Conservation (phyloP, 1,140 invertebrate species). For the Drosophila triauraria region DNA sequence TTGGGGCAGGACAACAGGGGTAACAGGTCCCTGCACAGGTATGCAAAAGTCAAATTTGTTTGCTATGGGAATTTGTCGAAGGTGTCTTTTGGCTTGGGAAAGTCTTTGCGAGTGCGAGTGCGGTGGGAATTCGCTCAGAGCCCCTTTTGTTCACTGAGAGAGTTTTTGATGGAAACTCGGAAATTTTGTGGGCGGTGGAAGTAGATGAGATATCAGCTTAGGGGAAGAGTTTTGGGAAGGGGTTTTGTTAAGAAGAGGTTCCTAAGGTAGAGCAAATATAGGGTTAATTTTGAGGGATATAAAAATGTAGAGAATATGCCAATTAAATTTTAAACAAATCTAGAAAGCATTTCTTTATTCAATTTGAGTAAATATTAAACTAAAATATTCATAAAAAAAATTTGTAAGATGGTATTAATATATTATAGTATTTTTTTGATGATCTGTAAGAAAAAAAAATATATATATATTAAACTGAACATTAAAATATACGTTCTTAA, state of each 20-base stretch:
- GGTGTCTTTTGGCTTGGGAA: slow-evolving; percentile 47
- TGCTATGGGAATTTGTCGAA: slow-evolving; percentile 51
- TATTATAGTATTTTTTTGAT: too few relatives aligned
- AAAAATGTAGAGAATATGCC: too few relatives aligned
- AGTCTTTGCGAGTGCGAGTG: slow-evolving; percentile 48
- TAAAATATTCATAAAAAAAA: too few relatives aligned
- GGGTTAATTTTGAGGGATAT: background rate
- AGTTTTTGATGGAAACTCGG: slow-evolving; percentile 25
- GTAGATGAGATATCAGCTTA: background rate
- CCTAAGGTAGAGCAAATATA: background rate
- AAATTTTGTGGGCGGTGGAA: slow-evolving; percentile 14
- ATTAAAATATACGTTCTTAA: too few relatives aligned
- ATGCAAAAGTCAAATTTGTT: slow-evolving; percentile 66
- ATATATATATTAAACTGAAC: too few relatives aligned
- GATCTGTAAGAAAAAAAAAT: too few relatives aligned
- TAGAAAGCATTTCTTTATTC: too few relatives aligned
- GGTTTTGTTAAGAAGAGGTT: background rate
- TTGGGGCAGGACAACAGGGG: slow-evolving; percentile 20
- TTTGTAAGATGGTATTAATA: too few relatives aligned
- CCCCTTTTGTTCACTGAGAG: slow-evolving; percentile 24
- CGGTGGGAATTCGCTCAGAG: slow-evolving; percentile 64
- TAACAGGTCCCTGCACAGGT: slow-evolving; percentile 64
- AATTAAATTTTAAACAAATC: background rate
- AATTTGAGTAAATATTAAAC: too few relatives aligned
- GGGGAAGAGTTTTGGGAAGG: background rate